phyloP scores from a whole-genome alignment of 2,797 vertebrate species.

The Macropus fuliginosus region DNA sequence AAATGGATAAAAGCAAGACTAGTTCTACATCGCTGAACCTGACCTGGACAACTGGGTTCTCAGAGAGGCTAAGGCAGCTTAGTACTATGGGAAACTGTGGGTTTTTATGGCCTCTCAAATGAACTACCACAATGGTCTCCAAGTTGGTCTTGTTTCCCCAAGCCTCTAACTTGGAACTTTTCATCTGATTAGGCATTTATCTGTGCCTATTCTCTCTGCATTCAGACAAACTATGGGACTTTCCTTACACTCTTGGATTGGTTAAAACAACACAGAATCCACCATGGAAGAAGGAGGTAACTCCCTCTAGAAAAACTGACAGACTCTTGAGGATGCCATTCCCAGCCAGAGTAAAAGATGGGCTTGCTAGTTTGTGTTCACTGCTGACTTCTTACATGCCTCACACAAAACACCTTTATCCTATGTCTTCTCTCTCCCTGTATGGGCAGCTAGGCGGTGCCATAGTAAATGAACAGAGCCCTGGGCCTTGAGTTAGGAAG shows the following conservation, averaged over 20 bases:
- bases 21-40: neutral
- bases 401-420: neutral
- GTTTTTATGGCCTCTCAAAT: neutral
- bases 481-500: neutral
- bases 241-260: neutral
- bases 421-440: neutral
- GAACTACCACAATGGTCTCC: neutral
- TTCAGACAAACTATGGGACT: neutral
- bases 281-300: neutral
- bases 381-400: neutral
- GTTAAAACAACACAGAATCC: neutral
- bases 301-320: neutral
- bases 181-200: neutral
- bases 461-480: neutral
- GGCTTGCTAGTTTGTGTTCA: neutral
- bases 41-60: neutral
- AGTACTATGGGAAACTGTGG: neutral
- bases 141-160: neutral
- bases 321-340: neutral
- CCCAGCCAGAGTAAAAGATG: neutral
- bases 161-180: neutral
- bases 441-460: neutral
- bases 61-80: neutral
- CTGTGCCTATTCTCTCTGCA: neutral
- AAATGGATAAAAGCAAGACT: neutral